Percentiles rank a stretch among this genome's conserved stretches.
Conservation (phyloP, 2,888 invertebrate genomes). For the Zele albiditarsus region DNA sequence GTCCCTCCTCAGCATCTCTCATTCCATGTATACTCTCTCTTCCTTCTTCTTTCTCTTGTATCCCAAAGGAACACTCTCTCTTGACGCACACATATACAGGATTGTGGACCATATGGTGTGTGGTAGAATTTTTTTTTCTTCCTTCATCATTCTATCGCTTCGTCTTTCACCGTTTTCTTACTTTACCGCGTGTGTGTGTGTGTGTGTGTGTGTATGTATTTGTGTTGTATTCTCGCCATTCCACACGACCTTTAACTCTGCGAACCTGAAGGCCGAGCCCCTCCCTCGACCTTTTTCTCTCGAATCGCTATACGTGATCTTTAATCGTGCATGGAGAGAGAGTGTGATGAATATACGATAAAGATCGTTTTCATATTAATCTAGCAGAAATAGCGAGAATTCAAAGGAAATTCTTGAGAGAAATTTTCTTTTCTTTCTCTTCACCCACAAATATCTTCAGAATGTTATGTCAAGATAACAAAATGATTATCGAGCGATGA, state of each 20-base stretch:
- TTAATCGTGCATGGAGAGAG: conserved; percentile 18
- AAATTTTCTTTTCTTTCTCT: too few relatives aligned
- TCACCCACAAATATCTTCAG: too few relatives aligned
- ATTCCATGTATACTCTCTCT: conserved; percentile 10
- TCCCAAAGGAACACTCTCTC: conserved; percentile 20
- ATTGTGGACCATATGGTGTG: conserved; percentile 40
- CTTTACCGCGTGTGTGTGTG: conserved; percentile 11
- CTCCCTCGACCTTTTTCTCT: conserved; percentile 31
- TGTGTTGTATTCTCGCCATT: conserved; percentile 14
- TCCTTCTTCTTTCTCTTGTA: conserved; percentile 24
- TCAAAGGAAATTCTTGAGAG: too few relatives aligned
- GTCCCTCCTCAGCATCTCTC: conserved; percentile 11
- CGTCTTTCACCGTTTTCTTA: conserved; percentile 42
- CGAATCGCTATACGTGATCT: conserved; percentile 20
- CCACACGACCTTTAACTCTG: conserved; percentile 31
- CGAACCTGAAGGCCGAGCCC: conserved; percentile 47
- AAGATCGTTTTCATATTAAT: neutral
- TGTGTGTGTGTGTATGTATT: neutral
- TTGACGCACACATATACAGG: neutral
- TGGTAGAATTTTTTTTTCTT: conserved; percentile 15
- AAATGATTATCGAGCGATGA: too few relatives aligned
- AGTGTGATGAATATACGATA: neutral
- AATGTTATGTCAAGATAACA: too few relatives aligned
- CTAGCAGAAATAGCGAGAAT: neutral
- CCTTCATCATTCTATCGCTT: conserved; percentile 29